These are phyloP conservation scores for Spilogale gracilis DNA, from an alignment of 2,113 vertebrate species.

Conservation along the genomic window DNA sequence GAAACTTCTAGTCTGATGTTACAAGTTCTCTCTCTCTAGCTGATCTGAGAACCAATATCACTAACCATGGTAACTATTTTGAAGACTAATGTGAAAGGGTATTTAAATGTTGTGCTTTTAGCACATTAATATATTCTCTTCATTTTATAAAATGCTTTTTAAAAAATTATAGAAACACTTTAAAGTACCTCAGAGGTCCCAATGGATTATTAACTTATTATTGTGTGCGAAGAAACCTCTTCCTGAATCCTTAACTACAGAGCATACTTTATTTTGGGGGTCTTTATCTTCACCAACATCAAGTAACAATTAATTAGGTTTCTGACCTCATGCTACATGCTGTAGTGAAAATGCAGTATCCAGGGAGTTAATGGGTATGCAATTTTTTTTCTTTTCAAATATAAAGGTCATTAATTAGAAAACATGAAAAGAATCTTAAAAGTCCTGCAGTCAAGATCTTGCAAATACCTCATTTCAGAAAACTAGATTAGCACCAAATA, in stretches of 20 bases:
- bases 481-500: neutral
- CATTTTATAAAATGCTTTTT: neutral
- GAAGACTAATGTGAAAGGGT: neutral
- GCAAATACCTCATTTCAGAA: constrained; percentile 30
- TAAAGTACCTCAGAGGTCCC: neutral
- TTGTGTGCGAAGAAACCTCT: neutral
- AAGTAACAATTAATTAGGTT: neutral
- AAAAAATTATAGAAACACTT: neutral
- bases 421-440: constrained; percentile 2
- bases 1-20: neutral
- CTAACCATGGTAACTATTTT: neutral
- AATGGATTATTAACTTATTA: neutral
- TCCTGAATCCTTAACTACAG: neutral
- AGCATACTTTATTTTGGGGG: neutral
- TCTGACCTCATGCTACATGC: neutral
- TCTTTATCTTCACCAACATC: neutral
- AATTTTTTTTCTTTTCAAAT: neutral
- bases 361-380: neutral
- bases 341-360: neutral
- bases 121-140: neutral
- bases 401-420: neutral
- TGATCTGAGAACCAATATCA: neutral
- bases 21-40: neutral
- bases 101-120: neutral
- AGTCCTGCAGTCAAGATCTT: neutral